Evolutionary conservation across 2,797 vertebrate species (phyloP).

Genomic region (Fistularia commersonii): DNA sequence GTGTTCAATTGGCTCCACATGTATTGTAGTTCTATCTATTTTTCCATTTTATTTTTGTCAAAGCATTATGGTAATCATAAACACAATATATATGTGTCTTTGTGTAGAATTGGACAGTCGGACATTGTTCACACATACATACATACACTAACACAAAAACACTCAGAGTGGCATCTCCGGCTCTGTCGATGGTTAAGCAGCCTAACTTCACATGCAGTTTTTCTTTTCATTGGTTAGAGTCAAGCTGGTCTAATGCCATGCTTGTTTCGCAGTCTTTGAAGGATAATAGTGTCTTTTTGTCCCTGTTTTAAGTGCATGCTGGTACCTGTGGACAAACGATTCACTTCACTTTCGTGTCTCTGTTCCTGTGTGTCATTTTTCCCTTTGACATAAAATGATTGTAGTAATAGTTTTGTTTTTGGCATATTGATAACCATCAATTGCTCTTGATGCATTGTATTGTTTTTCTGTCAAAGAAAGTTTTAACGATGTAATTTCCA

Average conservation of each 20-base stretch:
- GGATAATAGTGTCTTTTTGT: constrained; percentile 32
- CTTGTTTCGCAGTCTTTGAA: constrained; percentile 60
- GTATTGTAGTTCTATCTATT: too few species aligned
- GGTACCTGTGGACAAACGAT: constrained; percentile 61
- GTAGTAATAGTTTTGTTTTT: constrained; percentile 7
- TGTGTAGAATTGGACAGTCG: too few species aligned
- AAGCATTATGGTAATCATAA: too few species aligned
- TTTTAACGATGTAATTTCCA: too few species aligned
- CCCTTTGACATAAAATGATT: constrained; percentile 23
- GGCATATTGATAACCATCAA: too few species aligned
- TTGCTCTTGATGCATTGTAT: neutral
- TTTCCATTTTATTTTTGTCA: too few species aligned
- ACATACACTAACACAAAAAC: constrained; percentile 7
- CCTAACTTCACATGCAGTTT: constrained; percentile 36
- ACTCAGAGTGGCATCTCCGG: constrained; percentile 7
- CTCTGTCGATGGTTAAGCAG: constrained; percentile 42
- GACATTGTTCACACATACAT: too few species aligned
- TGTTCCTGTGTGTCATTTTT: constrained; percentile 51
- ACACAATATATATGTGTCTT: too few species aligned
- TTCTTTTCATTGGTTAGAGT: constrained; percentile 34
- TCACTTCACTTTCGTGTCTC: constrained; percentile 41
- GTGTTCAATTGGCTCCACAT: too few species aligned
- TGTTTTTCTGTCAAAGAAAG: neutral
- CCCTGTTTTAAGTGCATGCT: constrained; percentile 52
- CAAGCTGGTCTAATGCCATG: constrained; percentile 45